Conservation (phyloP, 1,140 invertebrate genomes). For the Popillia japonica region DNA sequence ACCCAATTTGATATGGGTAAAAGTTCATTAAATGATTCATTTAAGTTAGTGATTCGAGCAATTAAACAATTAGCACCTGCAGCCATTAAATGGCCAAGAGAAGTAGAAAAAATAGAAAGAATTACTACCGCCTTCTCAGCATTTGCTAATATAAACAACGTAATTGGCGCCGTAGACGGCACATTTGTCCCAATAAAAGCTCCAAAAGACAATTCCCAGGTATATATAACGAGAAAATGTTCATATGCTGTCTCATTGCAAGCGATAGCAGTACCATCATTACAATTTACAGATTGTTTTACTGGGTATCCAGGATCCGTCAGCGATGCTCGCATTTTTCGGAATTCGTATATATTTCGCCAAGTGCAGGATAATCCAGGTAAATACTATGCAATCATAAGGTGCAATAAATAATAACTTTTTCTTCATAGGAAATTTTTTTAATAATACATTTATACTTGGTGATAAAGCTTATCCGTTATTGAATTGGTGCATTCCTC, state of each 20-base stretch:
- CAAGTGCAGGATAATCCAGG: constrained; percentile 14
- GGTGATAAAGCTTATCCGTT: constrained; percentile 59
- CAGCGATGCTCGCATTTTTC: constrained; percentile 43
- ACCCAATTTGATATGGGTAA: constrained; percentile 42
- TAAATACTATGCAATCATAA: constrained; percentile 22
- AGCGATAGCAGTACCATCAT: not conserved
- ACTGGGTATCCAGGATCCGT: constrained; percentile 42
- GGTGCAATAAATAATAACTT: constrained; percentile 47
- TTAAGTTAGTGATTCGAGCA: constrained; percentile 42
- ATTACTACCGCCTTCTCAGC: not conserved
- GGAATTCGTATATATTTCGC: constrained; percentile 43
- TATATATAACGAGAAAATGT: constrained; percentile 47
- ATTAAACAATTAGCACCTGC: constrained; percentile 36
- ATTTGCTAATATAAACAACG: constrained; percentile 13
- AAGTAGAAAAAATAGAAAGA: constrained; percentile 22
- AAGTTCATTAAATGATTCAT: constrained; percentile 39
- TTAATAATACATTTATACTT: constrained; percentile 45
- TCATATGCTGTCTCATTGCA: constrained; percentile 43
- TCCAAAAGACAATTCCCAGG: constrained; percentile 44
- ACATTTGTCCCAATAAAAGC: constrained; percentile 48
- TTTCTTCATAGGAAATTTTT: not conserved
- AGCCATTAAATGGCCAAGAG: constrained; percentile 42
- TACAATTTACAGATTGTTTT: constrained; percentile 41
- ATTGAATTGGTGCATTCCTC: constrained; percentile 51
- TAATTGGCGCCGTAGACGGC: constrained; percentile 45